These are phyloP conservation scores for Eufriesea mexicana DNA, from an alignment of 1,140 invertebrate genomes.

Conservation along the genomic window DNA sequence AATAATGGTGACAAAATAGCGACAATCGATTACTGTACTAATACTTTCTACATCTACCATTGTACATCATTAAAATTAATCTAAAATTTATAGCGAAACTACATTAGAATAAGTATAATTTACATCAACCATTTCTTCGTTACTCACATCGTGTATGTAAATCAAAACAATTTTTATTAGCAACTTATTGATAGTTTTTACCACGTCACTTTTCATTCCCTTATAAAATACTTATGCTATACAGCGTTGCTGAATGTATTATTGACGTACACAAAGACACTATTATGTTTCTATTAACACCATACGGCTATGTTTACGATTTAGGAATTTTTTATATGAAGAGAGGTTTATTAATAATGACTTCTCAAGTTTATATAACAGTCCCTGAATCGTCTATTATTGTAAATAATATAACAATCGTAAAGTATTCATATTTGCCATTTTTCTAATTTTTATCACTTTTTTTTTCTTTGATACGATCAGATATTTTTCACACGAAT, in stretches of 20 bases:
- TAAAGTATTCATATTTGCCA: background rate
- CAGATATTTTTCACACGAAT: background rate
- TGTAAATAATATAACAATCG: constrained; percentile 5
- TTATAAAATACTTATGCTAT: background rate
- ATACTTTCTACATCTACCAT: too few species aligned
- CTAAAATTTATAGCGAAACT: background rate
- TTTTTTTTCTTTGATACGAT: background rate
- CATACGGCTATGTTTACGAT: background rate
- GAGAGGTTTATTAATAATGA: background rate
- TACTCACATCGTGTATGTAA: background rate
- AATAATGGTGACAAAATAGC: too few species aligned
- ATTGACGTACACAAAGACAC: background rate
- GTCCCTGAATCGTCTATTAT: constrained; percentile 14
- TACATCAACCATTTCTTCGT: background rate
- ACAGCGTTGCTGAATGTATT: background rate
- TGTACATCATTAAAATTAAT: background rate
- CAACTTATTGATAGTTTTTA: background rate
- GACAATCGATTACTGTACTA: too few species aligned
- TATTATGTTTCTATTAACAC: background rate
- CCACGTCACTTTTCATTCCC: background rate
- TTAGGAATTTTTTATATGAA: background rate
- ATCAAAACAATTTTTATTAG: background rate
- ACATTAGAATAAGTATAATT: background rate
- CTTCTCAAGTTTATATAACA: constrained; percentile 7
- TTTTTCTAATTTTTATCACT: background rate